phyloP scores from a whole-genome alignment of 2,797 vertebrate species.

The Danio albolineatus region DNA sequence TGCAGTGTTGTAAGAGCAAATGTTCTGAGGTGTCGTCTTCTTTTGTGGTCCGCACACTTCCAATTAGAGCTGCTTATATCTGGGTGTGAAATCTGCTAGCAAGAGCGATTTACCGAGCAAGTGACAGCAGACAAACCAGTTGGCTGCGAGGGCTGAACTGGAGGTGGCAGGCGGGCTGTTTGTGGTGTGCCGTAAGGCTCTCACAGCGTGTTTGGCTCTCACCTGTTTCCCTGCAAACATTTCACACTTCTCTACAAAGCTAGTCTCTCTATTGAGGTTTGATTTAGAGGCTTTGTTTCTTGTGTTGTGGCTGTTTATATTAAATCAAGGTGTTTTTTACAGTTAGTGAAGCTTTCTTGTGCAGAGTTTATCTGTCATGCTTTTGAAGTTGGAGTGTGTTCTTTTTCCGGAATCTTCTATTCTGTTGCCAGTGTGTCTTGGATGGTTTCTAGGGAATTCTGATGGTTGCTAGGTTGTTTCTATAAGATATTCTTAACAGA shows the following conservation, averaged over 20 bases:
- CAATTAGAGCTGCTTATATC: conserved; percentile 50
- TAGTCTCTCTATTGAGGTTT: neutral
- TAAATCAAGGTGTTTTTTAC: neutral
- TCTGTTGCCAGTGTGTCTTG: conserved; percentile 8
- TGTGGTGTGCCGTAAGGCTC: conserved; percentile 39
- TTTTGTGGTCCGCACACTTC: conserved; percentile 35
- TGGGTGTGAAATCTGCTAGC: conserved; percentile 55
- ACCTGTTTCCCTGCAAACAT: conserved; percentile 42
- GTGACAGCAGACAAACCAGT: conserved; percentile 52
- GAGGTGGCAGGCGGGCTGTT: conserved; percentile 42
- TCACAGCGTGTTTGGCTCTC: conserved; percentile 42
- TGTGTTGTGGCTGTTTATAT: neutral
- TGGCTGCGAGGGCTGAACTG: conserved; percentile 30
- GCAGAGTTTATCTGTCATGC: neutral
- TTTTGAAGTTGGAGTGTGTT: conserved; percentile 5
- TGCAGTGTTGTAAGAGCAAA: conserved; percentile 46
- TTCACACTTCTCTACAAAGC: conserved; percentile 38
- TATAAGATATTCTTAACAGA: conserved; percentile 13
- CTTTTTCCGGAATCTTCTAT: conserved; percentile 9
- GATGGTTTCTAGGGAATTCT: conserved; percentile 5
- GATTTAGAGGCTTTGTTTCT: neutral
- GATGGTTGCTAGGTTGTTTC: conserved; percentile 15
- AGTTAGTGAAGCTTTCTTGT: neutral
- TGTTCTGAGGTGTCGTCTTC: conserved; percentile 45
- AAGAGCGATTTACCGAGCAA: conserved; percentile 43